Evolutionary conservation across 23 tunicate species (phyloP).

Genomic region (Phallusia fumigata): DNA sequence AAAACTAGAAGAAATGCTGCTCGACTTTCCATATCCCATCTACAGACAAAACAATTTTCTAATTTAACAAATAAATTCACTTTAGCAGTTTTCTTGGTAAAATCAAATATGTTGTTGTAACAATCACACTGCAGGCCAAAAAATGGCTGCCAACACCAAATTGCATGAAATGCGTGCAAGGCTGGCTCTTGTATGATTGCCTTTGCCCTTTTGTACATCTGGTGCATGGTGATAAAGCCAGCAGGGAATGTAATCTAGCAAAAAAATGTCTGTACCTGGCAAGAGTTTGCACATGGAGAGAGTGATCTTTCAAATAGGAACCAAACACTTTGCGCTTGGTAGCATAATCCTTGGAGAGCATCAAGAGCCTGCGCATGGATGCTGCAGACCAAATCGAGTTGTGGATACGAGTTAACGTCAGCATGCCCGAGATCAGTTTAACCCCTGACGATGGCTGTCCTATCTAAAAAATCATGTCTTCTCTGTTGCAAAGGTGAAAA

Average conservation of each 20-base stretch:
- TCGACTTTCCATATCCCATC: slow-evolving; percentile 83
- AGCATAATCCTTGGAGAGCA: slow-evolving; percentile 76
- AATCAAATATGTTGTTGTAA: too few species aligned
- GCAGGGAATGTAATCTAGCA: too few species aligned
- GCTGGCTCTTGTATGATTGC: too few species aligned
- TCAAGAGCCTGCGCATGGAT: slow-evolving; percentile 55
- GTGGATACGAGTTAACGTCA: slow-evolving; percentile 84
- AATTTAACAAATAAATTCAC: too few species aligned
- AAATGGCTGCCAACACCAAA: too few species aligned
- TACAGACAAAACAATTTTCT: neutral
- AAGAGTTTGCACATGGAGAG: slow-evolving; percentile 83
- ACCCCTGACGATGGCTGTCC: slow-evolving; percentile 70
- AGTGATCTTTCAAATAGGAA: slow-evolving; percentile 38
- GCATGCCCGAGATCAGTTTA: slow-evolving; percentile 71
- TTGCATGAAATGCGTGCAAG: too few species aligned
- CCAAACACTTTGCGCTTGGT: slow-evolving; percentile 72
- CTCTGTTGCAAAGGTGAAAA: too few species aligned
- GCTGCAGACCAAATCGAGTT: slow-evolving; percentile 56
- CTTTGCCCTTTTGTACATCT: too few species aligned
- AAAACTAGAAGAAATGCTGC: slow-evolving; percentile 70
- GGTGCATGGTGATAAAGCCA: too few species aligned
- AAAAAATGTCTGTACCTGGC: slow-evolving; percentile 60
- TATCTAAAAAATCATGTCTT: slow-evolving; percentile 48
- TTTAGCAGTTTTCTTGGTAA: too few species aligned
- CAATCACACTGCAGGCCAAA: too few species aligned